Conservation (phyloP, 1,140 invertebrate species). For the Atopsyche davidsoni region DNA sequence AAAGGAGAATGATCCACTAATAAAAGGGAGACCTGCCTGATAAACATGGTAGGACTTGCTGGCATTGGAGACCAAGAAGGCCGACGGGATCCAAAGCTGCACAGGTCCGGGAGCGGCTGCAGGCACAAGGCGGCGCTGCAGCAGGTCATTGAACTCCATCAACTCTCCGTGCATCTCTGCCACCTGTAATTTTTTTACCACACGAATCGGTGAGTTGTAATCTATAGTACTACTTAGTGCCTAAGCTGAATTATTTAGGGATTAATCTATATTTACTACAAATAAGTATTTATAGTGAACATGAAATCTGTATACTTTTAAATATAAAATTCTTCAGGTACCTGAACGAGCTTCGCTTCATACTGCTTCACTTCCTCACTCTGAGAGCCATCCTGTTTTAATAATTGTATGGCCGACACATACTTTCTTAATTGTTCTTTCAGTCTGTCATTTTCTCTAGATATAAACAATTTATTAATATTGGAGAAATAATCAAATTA, state of each 20-base stretch:
- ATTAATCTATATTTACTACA: no score
- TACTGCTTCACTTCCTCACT: conserved; percentile 76
- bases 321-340: no score
- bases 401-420: conserved; percentile 81
- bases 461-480: conserved; percentile 4
- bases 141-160: conserved; percentile 83
- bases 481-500: no score
- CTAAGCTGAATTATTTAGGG: no score
- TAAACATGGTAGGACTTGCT: conserved; percentile 80
- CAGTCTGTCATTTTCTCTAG: conserved; percentile 78
- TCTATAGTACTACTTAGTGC: no score
- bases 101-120: conserved; percentile 61
- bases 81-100: conserved; percentile 88
- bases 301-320: no score
- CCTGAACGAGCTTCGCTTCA: conserved; percentile 84
- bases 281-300: no score
- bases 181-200: conserved; percentile 65
- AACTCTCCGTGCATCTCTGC: conserved; percentile 95
- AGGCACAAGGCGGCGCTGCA: conserved; percentile 46
- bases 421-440: conserved; percentile 87
- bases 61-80: conserved; percentile 74
- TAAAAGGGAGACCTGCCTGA: conserved; percentile 54
- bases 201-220: no score
- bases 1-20: no score
- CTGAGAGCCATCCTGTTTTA: conserved; percentile 60